Conservation (phyloP, 2,113 vertebrate genomes). For the Archilochus colubris region DNA sequence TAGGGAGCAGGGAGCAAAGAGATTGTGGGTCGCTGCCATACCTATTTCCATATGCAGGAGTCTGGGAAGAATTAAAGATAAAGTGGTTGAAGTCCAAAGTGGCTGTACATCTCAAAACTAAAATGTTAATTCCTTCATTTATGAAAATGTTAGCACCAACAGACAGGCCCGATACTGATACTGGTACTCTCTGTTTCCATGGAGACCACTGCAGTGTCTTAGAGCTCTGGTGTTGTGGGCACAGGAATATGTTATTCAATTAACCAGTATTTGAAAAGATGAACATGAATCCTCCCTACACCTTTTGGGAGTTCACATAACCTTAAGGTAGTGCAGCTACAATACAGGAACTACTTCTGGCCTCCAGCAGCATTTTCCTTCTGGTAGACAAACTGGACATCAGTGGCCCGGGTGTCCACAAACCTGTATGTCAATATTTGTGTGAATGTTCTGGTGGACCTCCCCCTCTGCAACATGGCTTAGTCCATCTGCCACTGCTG, state of each 20-base stretch:
- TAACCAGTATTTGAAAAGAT: neutral
- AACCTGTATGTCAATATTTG: fast-evolving
- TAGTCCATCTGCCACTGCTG: neutral
- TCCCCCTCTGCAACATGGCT: neutral
- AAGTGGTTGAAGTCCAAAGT: neutral
- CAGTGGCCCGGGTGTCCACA: neutral
- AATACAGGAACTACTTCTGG: neutral
- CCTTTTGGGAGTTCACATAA: neutral
- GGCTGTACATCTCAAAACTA: neutral
- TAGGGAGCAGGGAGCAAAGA: neutral
- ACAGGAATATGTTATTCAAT: neutral
- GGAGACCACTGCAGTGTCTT: slow-evolving; percentile 1
- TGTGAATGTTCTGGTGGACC: neutral
- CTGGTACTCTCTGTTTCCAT: neutral
- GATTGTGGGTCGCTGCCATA: neutral
- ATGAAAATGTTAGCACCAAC: neutral
- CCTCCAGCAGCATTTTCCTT: neutral
- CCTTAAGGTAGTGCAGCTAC: neutral
- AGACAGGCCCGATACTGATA: neutral
- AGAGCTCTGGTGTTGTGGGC: neutral
- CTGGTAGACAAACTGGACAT: neutral
- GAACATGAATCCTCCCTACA: neutral
- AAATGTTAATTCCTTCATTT: slow-evolving; percentile 18
- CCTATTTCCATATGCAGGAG: neutral
- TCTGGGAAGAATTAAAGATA: neutral